Evolutionary conservation across 2,797 vertebrate genomes (phyloP).

Genomic region (Fistularia tabacaria): DNA sequence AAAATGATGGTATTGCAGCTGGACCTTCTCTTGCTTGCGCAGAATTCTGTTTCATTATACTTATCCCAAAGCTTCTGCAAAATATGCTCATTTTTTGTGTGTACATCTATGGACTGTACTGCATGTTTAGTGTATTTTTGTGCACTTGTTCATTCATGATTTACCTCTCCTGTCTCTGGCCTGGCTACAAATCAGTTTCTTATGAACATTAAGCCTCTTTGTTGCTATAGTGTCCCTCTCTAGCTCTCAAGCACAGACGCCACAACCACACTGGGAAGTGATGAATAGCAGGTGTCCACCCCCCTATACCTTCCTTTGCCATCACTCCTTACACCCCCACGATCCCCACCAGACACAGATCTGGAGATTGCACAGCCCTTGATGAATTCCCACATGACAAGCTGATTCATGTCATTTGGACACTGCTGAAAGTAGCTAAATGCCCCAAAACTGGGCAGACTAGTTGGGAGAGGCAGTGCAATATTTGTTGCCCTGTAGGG

Average conservation of each 20-base stretch:
- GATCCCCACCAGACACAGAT: constrained; percentile 29
- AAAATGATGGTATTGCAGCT: too few species aligned
- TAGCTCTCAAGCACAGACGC: constrained; percentile 4
- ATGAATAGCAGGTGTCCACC: constrained; percentile 39
- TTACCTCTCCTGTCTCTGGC: constrained; percentile 8
- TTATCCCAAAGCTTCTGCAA: neutral
- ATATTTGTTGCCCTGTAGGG: neutral
- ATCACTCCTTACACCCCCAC: constrained; percentile 3
- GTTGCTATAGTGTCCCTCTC: constrained; percentile 18
- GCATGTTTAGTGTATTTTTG: constrained; percentile 4
- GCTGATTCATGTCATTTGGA: constrained; percentile 25
- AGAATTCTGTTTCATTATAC: too few species aligned
- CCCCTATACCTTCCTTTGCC: neutral
- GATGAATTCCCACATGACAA: constrained; percentile 42
- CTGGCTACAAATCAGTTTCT: constrained; percentile 24
- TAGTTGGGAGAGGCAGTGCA: neutral
- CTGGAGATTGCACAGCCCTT: constrained; percentile 33
- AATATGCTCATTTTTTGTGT: neutral
- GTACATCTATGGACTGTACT: neutral
- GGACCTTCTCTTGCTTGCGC: neutral
- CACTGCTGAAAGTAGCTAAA: constrained; percentile 4
- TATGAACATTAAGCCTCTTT: constrained; percentile 15
- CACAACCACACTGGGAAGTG: constrained; percentile 20
- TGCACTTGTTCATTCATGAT: constrained; percentile 1
- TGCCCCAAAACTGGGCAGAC: constrained; percentile 2